Percentiles rank a stretch among this genome's conserved stretches.
phyloP scores from a whole-genome alignment of 2,888 invertebrate species.

The Pseudanteris insignis region DNA sequence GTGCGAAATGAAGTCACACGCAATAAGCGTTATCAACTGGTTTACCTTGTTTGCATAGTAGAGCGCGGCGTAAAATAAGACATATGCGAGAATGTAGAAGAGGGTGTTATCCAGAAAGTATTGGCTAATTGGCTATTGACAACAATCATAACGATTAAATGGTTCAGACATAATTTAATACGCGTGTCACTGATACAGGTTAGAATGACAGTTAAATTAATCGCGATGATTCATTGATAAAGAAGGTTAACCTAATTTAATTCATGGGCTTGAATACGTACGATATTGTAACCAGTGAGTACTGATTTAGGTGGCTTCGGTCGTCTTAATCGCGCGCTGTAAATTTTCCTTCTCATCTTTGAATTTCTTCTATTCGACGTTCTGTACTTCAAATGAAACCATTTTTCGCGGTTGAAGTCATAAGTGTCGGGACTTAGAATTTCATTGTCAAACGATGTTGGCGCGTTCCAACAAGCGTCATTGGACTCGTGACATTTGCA shows the following conservation, averaged over 20 bases:
- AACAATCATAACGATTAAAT: neutral
- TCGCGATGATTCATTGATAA: neutral
- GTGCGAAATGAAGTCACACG: conserved; percentile 13
- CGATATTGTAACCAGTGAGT: neutral
- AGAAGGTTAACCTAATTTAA: too few relatives aligned
- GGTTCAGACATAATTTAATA: too few relatives aligned
- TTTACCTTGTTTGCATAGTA: conserved; percentile 61
- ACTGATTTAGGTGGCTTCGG: neutral
- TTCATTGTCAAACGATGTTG: too few relatives aligned
- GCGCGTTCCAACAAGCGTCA: too few relatives aligned
- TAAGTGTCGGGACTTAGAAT: too few relatives aligned
- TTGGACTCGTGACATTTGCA: too few relatives aligned
- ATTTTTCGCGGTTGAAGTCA: too few relatives aligned
- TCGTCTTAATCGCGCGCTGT: neutral
- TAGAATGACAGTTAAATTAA: neutral
- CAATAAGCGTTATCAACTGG: conserved; percentile 18
- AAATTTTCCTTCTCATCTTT: conserved; percentile 37
- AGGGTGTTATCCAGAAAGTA: conserved; percentile 59
- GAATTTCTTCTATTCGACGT: too few relatives aligned
- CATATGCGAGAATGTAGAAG: conserved; percentile 56
- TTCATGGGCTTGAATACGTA: too few relatives aligned
- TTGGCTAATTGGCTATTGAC: conserved; percentile 58
- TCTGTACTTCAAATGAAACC: too few relatives aligned
- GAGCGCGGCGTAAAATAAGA: conserved; percentile 55
- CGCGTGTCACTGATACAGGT: too few relatives aligned